Evolutionary conservation across 2,113 vertebrate species (phyloP), one percentile per base, ranked within the genome.

Genomic region (Trematocara variabile): DNA sequence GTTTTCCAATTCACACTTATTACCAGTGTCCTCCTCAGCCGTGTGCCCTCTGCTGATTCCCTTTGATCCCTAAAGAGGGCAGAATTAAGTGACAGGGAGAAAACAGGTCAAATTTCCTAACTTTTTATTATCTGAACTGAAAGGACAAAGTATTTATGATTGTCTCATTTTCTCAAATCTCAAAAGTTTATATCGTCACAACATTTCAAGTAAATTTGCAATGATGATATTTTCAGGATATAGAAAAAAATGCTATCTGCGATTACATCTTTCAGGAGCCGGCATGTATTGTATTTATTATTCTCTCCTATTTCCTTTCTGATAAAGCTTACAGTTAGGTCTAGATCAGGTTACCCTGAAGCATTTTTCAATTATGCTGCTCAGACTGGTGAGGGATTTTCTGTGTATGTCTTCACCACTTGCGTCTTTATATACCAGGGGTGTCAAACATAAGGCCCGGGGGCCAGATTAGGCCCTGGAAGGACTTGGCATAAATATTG

Each of bases 1-100:
- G 79, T 90, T 85, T 83, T 79, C 90, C 88, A 87, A 83, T 89
- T 86, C 60, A 79, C 86, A 90, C 78, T 92, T 80, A 91, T 91
- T 81, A 91, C 48, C 80, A 58, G 37, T 65, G 89, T 90, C 88
- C 68, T 9, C 68, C 37, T 56, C n/a, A 50, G 87, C 82, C 70
- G 48, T 33, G 86, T 80, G 90, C 80, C 88, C 87, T 92, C 80
- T 84, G 54, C 75, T 70, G 82, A 78, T 20, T 33, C 46, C 78
- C 58, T 84, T 70, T 87, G 58, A 81, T 68, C 55, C 60, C 37
- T 46, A 65, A 80, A 86, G 79, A 81, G 33, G 77, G 60, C 81
- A 68, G 50, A 65, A 86, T 83, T 73, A 86, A 70, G 55, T 22
- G 20, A 58, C 60, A 25, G 22, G 54, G 50, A 60, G 60, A 73